Evolutionary conservation across 1,140 invertebrate species (phyloP).

Genomic region (Sminthurides bifidus): DNA sequence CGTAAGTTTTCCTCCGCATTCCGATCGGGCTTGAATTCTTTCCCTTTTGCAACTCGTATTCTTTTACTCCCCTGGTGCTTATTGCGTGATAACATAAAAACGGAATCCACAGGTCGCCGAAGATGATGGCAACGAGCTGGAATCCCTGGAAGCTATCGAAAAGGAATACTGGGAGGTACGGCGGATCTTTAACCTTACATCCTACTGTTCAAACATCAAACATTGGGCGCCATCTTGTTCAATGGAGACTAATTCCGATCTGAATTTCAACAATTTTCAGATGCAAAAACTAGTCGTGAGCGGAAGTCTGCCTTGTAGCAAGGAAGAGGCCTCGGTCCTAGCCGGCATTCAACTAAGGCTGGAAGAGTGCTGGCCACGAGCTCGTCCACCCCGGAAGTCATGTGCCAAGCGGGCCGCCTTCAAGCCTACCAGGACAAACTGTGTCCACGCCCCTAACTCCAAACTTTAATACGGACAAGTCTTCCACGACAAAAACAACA

Average conservation of each 20-base stretch:
- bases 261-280: conserved; percentile 38
- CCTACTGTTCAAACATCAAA: too few relatives aligned
- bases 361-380: conserved; percentile 50
- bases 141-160: conserved; percentile 37
- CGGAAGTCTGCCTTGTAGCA: conserved; percentile 52
- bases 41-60: not conserved
- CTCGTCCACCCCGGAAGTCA: conserved; percentile 21
- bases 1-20: conserved; percentile 33
- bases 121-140: conserved; percentile 35
- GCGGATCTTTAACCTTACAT: too few relatives aligned
- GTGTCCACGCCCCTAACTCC: conserved; percentile 27
- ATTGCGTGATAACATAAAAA: too few relatives aligned
- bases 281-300: conserved; percentile 51
- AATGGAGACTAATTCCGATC: not conserved
- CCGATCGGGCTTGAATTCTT: conserved; percentile 2
- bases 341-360: conserved; percentile 56
- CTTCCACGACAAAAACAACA: conserved; percentile 4
- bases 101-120: conserved; percentile 36
- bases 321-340: conserved; percentile 54
- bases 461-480: conserved; percentile 17
- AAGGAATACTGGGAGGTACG: conserved; percentile 38
- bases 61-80: too few relatives aligned
- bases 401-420: not conserved
- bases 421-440: conserved; percentile 13
- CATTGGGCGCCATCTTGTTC: not conserved